Evolutionary conservation across 2,797 vertebrate species (phyloP), one percentile per base, ranked within the genome.

Genomic region (Ptychadena robeensis): DNA sequence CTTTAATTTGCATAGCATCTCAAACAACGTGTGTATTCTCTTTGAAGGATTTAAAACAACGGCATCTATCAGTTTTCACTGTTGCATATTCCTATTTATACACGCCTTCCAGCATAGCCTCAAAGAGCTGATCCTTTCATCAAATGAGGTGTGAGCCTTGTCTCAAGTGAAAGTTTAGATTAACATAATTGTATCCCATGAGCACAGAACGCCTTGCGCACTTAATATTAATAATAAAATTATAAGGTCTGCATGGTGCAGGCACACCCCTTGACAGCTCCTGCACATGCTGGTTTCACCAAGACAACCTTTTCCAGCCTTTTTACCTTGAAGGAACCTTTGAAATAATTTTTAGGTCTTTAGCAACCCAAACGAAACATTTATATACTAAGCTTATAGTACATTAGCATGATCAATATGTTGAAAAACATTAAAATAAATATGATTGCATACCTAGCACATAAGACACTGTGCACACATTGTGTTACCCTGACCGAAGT

Each of bases 1-100:
- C 38, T 63, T 64, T 15, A 40, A 75, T 75, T 59, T 75, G 73
- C 73, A 75, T 75, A 38, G 27, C 32, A 64, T 75, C 44, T 25
- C 57, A 38, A 63, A 59, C 59, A 38, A 30, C 11, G 1, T 30
- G 27, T 38, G n/a, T 75, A 22, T 38, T 75, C 61, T 34, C 73
- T 64, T 75, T 75, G 27, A 75, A 64, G 37, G 57, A 61, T 38
- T 75, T 75, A 64, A 37, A 74, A 64, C 32, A 40, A 75, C 61
- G 40, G 63, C 73, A 57, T 75, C 63, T 38, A 34, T 11, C 11
- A 34, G 48, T 73, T 73, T 73, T 32, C 3, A 73, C n/a, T 15
- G 53, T 74, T 61, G 27, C 53, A 74, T 74, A 18, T 63, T 53
- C 44, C 22, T 53, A 22, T n/a, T 53, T 18, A 22, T 22, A 22